Percentiles rank a stretch among this genome's conserved stretches.
phyloP scores from a whole-genome alignment of 2,797 vertebrate species.

The Acomys russatus region DNA sequence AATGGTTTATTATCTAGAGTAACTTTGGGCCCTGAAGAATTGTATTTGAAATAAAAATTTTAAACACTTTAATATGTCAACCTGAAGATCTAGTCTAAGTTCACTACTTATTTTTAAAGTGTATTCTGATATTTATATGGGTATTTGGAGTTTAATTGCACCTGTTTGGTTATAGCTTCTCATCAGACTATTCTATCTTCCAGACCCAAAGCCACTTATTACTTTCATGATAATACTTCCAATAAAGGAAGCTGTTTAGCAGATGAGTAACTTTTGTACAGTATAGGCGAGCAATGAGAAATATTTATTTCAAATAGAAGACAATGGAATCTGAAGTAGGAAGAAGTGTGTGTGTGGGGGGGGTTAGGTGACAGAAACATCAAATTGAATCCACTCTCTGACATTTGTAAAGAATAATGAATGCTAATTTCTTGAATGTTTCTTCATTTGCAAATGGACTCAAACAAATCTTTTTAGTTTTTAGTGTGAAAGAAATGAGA shows the following conservation, averaged over 20 bases:
- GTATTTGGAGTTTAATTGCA: background rate
- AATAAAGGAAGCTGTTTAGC: background rate
- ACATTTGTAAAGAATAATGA: background rate
- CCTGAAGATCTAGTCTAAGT: background rate
- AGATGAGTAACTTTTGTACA: background rate
- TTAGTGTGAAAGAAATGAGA: background rate
- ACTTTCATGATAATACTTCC: background rate
- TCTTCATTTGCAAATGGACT: conserved; percentile 30
- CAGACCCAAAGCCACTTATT: background rate
- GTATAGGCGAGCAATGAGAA: background rate
- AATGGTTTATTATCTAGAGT: background rate
- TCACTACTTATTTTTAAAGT: conserved; percentile 21
- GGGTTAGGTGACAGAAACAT: background rate
- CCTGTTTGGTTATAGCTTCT: background rate
- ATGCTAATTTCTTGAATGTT: conserved; percentile 22
- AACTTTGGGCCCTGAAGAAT: background rate
- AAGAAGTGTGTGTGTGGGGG: background rate
- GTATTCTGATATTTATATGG: background rate
- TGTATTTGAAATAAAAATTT: background rate
- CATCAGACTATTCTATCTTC: conserved; percentile 29
- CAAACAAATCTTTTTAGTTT: background rate
- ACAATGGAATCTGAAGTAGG: background rate
- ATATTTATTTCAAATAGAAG: background rate
- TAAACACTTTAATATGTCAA: background rate
- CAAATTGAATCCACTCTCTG: background rate